Evolutionary conservation across 2,113 vertebrate genomes (phyloP).

Genomic region (Orcinus orca): DNA sequence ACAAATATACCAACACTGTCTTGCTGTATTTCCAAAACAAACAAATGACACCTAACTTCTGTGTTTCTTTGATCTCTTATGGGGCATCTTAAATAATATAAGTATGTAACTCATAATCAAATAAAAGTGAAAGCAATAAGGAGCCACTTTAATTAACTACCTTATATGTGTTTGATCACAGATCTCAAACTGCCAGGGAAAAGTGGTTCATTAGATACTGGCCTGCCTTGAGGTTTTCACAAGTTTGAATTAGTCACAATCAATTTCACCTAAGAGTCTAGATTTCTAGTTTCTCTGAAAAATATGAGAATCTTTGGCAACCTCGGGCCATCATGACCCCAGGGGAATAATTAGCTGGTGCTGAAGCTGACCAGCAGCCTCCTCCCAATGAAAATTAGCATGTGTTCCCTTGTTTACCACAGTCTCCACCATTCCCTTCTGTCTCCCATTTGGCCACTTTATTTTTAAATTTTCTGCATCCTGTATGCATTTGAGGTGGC

Average conservation of each 20-base stretch:
- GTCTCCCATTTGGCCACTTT: not conserved
- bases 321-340: rapidly evolving
- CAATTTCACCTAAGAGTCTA: not conserved
- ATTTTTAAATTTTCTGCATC: not conserved
- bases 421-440: not conserved
- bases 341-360: not conserved
- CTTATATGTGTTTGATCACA: not conserved
- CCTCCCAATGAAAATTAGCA: not conserved
- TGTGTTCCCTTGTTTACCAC: not conserved
- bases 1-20: not conserved
- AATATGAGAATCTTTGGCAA: not conserved
- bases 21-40: not conserved
- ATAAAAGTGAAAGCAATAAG: not conserved
- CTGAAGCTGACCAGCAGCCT: not conserved
- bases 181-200: not conserved
- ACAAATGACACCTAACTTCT: not conserved
- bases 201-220: not conserved
- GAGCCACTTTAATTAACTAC: not conserved
- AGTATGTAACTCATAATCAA: not conserved
- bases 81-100: not conserved
- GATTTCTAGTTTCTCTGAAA: not conserved
- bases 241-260: not conserved
- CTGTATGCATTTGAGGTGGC: not conserved
- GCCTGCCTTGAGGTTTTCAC: not conserved
- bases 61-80: not conserved